Base-by-base conservation (phyloP, 2,113 vertebrate genomes). In the Ciconia boyciana region DNA sequence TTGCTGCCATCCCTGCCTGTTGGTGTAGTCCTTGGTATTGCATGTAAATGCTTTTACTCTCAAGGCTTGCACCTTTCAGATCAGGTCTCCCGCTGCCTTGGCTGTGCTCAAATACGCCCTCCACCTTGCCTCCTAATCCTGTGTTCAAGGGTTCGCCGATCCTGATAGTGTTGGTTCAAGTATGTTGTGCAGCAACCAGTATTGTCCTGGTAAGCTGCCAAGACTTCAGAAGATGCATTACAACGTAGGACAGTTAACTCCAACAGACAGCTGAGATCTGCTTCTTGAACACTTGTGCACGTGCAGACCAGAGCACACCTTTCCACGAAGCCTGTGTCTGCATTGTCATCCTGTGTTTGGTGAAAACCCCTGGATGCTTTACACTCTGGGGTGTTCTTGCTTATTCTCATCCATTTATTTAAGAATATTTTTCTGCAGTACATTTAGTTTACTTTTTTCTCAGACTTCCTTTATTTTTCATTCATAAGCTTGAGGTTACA, bases 1-100 rank as follows among this genome's bases (percentile, higher is more conserved):
- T 32, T 29, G n/a, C 51, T 78, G 80, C 83, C 16, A 0, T 76
- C 66, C 32, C 71, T 65, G 43, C 76, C 43, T 71, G 43, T 28
- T 75, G 49, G 5, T 34, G 13, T n/a, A 17, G 19, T 68, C 55
- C 88, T 52, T 60, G n/a, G 20, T 25, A 10, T 13, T 36, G 25
- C 0, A 0, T 52, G 39, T 14, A 26, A 61, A 24, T 44, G 77
- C 16, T 26, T 46, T 26, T n/a, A 28, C 24, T 72, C 65, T 34
- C 0, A 0, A 49, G 49, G 13, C 20, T 79, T 48, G 11, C 26
- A 44, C 31, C 26, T 28, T 82, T 55, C 49, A 29, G 48, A 7
- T 34, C 0, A 0, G 3, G 7, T 57, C 49, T 72, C 74, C 46
- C 11, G 1, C 28, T 21, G 28, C 65, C 34, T 25, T 8, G 20